Base-by-base conservation (phyloP, 2,113 vertebrate genomes). In the Propithecus coquereli region DNA sequence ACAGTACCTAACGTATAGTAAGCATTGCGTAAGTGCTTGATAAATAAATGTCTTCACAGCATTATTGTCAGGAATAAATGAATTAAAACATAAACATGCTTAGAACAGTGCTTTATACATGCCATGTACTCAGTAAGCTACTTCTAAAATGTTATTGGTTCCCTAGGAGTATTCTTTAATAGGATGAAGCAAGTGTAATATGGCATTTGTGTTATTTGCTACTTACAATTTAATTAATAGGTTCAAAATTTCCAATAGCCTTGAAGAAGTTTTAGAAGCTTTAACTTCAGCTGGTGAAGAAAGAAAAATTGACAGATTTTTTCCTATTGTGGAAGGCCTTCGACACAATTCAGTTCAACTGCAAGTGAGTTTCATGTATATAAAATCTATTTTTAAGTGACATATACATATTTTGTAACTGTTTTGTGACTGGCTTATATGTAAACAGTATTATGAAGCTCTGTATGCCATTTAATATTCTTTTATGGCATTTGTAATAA, bases 241-340 rank as follows among this genome's bases (percentile, higher is more conserved):
- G 92, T 45, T 97, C 85, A 45, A 93, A 65, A 87, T 96, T 97
- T 98, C 95, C 59, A 96, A 76, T 96, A 99, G 99, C 96, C 98
- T 99, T 98, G 99, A 99, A 99, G 99, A 99, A 97, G 99, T 99
- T 97, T 99, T 99, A 97, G 99, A 99, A 98, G 99, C 99, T 95
- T 97, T 99, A 98, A 99, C 99, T 82, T 98, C 98, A 93, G 99
- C 99, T 95, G 99, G 99, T 94, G 99, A 99, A 98, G 99, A 99
- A 98, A 98, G 97, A 94, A 98, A 97, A 70, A 98, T 98, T 54
- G 99, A 99, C 88, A 99, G 99, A 97, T 99, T 99, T 98, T 99
- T 98, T 97, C 99, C 99, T 90, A 99, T 99, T 97, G 99, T 99
- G 76, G 98, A 99, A 98, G 99, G 99, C 90, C 99, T 99, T 47